Conservation (phyloP, 1,140 invertebrate species). For the Atta colombica region DNA sequence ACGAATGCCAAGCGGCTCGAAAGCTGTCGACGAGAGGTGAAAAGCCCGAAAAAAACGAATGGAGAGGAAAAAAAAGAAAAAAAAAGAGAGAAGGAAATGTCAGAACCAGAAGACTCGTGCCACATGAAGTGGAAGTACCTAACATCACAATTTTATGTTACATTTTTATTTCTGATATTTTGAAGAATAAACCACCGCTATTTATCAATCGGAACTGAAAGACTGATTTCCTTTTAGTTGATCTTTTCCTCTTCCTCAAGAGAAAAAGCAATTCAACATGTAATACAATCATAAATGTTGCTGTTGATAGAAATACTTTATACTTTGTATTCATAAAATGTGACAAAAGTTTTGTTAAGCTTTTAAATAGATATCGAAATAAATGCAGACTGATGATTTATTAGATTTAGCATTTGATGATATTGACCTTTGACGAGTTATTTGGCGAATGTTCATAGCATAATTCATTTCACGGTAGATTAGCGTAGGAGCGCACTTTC, state of each 20-base stretch:
- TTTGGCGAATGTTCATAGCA: slow-evolving; percentile 1
- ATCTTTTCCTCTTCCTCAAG: background rate
- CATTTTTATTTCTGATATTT: slow-evolving; percentile 13
- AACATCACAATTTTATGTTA: slow-evolving; percentile 12
- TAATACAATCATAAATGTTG: background rate
- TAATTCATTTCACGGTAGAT: slow-evolving; percentile 60
- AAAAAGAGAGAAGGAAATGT: background rate
- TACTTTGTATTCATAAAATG: background rate
- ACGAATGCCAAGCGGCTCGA: slow-evolving; percentile 54
- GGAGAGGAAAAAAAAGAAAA: slow-evolving; percentile 10
- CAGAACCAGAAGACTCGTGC: slow-evolving; percentile 12
- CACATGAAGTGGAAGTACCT: slow-evolving; percentile 30
- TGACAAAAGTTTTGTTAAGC: background rate
- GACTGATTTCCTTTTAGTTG: background rate
- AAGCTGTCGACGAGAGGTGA: slow-evolving; percentile 57
- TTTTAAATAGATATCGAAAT: background rate
- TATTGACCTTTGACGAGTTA: slow-evolving; percentile 32
- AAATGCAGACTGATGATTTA: background rate
- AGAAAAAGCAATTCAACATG: background rate
- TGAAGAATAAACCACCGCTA: background rate
- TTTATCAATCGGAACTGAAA: background rate
- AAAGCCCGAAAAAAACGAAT: slow-evolving; percentile 54
- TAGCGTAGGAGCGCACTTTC: slow-evolving; percentile 36
- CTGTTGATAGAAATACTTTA: background rate
- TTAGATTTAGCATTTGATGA: background rate